phyloP scores from a whole-genome alignment of 1,140 invertebrate species.

The Mylabris phalerata region DNA sequence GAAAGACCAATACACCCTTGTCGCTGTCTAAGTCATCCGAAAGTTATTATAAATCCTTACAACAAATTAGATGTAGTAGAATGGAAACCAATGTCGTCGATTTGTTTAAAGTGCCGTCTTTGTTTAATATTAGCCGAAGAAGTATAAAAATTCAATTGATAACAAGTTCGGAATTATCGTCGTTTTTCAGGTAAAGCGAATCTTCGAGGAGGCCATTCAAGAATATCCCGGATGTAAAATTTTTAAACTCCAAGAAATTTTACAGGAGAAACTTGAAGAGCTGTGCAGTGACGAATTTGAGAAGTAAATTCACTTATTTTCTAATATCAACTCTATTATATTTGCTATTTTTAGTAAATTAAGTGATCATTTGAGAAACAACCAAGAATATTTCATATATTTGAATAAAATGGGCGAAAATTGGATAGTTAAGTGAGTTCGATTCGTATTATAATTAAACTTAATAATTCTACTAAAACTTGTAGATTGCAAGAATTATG shows the following conservation, averaged over 20 bases:
- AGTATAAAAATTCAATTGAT: constrained; percentile 7
- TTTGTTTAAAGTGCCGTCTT: constrained; percentile 28
- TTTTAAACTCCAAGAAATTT: constrained; percentile 1
- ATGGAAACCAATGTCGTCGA: constrained; percentile 24
- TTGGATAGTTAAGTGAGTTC: constrained; percentile 24
- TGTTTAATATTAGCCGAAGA: constrained; percentile 28
- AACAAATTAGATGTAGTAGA: constrained; percentile 21
- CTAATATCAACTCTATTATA: no score
- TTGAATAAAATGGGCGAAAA: constrained; percentile 20
- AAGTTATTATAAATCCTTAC: constrained; percentile 31
- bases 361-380: constrained; percentile 25
- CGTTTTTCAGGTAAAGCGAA: constrained; percentile 18
- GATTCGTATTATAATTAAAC: no score
- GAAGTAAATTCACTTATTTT: background rate
- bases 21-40: constrained; percentile 10
- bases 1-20: no score
- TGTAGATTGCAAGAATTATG: constrained; percentile 26
- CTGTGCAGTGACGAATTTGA: constrained; percentile 23
- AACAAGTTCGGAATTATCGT: background rate
- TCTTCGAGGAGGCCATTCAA: constrained; percentile 12
- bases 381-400: constrained; percentile 16
- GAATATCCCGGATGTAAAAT: constrained; percentile 14
- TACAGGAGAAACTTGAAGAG: constrained; percentile 8
- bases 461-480: no score
- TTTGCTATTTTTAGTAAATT: constrained; percentile 3